Conservation (phyloP, 2,113 vertebrate genomes). For the Dromiciops gliroides region DNA sequence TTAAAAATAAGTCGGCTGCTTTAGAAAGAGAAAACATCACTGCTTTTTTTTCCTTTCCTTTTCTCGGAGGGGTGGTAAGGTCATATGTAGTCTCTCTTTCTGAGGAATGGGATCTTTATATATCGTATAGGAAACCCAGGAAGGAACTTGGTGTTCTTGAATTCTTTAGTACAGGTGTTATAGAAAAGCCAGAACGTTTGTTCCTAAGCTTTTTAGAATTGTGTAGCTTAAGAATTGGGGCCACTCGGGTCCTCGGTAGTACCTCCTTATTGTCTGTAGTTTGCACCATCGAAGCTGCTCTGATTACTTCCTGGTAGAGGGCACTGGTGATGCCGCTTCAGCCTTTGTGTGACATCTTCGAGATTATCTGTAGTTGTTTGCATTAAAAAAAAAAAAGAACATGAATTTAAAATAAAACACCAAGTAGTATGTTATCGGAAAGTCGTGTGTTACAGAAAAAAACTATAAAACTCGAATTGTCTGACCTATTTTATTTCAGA, state of each 20-base stretch:
- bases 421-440: not conserved
- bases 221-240: not conserved
- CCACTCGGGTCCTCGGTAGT: conserved; percentile 25
- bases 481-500: conserved; percentile 12
- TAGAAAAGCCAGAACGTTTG: not conserved
- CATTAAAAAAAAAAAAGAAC: not conserved
- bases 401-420: not conserved
- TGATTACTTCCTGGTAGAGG: conserved; percentile 78
- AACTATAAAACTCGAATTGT: not conserved
- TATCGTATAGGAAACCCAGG: not conserved
- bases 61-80: conserved; percentile 7
- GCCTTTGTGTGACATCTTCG: conserved; percentile 76
- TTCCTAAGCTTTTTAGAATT: not conserved
- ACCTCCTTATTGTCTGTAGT: conserved; percentile 68
- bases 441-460: conserved; percentile 3
- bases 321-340: conserved; percentile 52
- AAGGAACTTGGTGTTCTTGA: conserved; percentile 10
- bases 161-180: conserved; percentile 2
- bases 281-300: conserved; percentile 62
- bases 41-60: conserved; percentile 8
- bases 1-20: conserved; percentile 28
- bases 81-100: not conserved
- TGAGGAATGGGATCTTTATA: not conserved
- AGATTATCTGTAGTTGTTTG: conserved; percentile 41
- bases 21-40: conserved; percentile 13